These are phyloP conservation scores for Hemaris fuciformis DNA, from an alignment of 2,888 invertebrate genomes.

Conservation along the genomic window DNA sequence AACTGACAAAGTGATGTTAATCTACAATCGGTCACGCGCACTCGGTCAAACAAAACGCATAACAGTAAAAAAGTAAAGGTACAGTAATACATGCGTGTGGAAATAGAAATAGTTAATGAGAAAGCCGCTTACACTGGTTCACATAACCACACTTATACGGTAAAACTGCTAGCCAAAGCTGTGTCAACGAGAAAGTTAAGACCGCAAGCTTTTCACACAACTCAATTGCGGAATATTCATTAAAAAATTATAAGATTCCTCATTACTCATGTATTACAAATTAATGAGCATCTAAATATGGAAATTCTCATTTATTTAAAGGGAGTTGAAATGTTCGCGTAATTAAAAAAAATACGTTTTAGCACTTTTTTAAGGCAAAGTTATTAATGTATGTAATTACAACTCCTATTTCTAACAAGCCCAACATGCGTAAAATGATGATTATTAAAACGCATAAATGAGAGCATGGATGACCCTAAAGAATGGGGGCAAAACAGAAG, in stretches of 20 bases:
- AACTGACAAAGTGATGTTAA: neutral
- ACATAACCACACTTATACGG: neutral
- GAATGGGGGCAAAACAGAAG: no score
- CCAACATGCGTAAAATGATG: no score
- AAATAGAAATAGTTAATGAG: conserved; percentile 32
- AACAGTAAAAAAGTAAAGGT: conserved; percentile 33
- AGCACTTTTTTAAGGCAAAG: no score
- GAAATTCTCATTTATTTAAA: no score
- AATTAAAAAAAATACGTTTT: no score
- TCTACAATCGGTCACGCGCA: neutral
- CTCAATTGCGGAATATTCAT: neutral
- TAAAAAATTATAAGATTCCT: neutral
- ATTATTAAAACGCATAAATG: no score
- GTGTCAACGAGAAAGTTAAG: neutral
- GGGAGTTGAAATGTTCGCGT: no score
- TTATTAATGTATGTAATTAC: no score
- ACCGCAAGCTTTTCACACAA: neutral
- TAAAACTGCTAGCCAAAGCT: neutral
- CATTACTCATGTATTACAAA: neutral
- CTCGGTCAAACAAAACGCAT: conserved; percentile 21
- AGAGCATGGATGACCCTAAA: no score
- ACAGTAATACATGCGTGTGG: conserved; percentile 23
- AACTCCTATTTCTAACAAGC: no score
- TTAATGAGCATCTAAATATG: neutral
- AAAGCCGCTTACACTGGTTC: conserved; percentile 28